Base-by-base conservation (phyloP, 2,797 vertebrate species). In the Streptopelia turtur region DNA sequence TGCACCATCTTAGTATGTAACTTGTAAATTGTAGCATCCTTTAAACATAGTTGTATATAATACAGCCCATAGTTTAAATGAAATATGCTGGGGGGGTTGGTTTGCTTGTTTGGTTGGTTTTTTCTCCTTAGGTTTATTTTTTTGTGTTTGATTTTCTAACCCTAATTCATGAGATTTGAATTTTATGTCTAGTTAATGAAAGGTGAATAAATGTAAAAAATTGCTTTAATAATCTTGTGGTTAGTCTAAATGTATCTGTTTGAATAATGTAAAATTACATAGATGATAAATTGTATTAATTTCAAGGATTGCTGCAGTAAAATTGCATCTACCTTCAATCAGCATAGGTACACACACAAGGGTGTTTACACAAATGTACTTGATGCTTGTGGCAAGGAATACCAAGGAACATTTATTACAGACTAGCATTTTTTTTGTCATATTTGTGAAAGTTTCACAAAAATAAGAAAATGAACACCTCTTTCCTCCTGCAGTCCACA, bases 11-110 rank as follows among this genome's bases (percentile, higher is more conserved):
- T 41, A 35, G 7, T n/a, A 33, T 80, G 35, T 47, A 63, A 53
- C 3, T 45, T 61, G 13, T 1, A 13, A 80, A 56, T 1, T 5
- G 23, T 22, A 77, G 13, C 23, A n/a, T 57, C 11, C 22, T 63
- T 76, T 72, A 50, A 72, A 55, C 0, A 25, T 7, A 3, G 11
- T 35, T 53, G 4, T 31, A 45, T 39, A 39, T 56, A 59, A 35
- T 57, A 43, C 5, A 43, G 5, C 11, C 16, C 6, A 7, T 9
- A 53, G 7, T 53, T 77, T 69, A 43, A 83, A 87, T 16, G 10
- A 43, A 8, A 25, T 37, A 28, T 10, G 23, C 6, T 22, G 10
- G 2, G 2, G 0, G 0, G 13, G 25, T 9, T 50, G 10, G 43
- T 27, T 50, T 8, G 47, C 8, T 50, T 50, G 24, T 50, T 50